These are phyloP conservation scores for Steromphala cineraria DNA, from an alignment of 2,888 invertebrate species.

Conservation along the genomic window DNA sequence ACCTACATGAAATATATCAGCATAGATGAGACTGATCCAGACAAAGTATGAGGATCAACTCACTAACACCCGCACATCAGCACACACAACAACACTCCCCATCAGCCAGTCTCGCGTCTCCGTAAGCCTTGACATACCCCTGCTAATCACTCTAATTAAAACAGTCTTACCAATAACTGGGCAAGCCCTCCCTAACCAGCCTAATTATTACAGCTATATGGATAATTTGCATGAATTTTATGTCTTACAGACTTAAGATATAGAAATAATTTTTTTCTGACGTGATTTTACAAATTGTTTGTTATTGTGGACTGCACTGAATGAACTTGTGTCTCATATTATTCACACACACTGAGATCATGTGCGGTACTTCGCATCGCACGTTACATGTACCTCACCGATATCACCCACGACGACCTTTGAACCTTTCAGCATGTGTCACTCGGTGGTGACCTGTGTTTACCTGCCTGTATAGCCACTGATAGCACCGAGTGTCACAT, in stretches of 20 bases:
- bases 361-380: neutral
- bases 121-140: too few species aligned
- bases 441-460: neutral
- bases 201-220: too few species aligned
- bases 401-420: slow-evolving; percentile 4
- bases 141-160: too few species aligned
- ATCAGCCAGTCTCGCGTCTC: neutral
- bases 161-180: too few species aligned
- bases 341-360: neutral
- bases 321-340: neutral
- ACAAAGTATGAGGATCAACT: neutral
- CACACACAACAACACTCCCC: neutral
- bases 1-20: slow-evolving; percentile 5
- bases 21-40: neutral
- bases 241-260: too few species aligned
- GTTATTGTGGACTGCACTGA: neutral
- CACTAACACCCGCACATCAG: neutral
- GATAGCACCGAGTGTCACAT: neutral
- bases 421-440: slow-evolving; percentile 17
- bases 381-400: neutral
- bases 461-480: neutral
- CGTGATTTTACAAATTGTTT: too few species aligned
- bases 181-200: too few species aligned
- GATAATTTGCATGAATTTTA: too few species aligned
- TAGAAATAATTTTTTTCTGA: too few species aligned